Percentiles rank a stretch among this genome's conserved stretches.
These are phyloP conservation scores for Acrobasis suavella DNA, from an alignment of 2,888 invertebrate species.

Conservation along the genomic window DNA sequence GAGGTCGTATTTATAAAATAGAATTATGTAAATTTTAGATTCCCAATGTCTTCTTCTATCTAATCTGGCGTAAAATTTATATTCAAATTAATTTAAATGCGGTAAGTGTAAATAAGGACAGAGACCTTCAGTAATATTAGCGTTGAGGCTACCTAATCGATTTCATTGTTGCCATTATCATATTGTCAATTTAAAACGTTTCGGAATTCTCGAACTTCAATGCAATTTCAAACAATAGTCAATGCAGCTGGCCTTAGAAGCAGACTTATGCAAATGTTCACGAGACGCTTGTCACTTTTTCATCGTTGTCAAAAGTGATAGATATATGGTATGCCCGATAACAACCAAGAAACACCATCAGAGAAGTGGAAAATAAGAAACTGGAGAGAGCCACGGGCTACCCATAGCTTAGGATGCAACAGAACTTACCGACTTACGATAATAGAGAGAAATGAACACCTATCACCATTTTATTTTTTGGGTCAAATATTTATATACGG, in stretches of 20 bases:
- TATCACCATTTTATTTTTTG: too few relatives aligned
- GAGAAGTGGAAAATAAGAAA: too few relatives aligned
- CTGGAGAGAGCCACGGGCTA: too few relatives aligned
- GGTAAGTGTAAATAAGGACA: conserved; percentile 1
- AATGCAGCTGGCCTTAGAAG: background rate
- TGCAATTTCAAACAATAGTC: conserved; percentile 2
- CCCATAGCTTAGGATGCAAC: too few relatives aligned
- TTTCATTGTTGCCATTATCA: conserved; percentile 4
- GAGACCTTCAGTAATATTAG: conserved; percentile 4
- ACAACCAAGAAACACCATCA: too few relatives aligned
- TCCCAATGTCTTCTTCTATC: background rate
- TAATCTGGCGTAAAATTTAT: background rate
- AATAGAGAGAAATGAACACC: too few relatives aligned
- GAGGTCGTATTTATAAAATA: too few relatives aligned
- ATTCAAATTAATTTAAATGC: conserved; percentile 2
- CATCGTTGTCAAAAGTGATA: background rate
- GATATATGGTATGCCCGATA: too few relatives aligned
- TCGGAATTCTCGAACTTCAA: conserved; percentile 1
- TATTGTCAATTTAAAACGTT: conserved; percentile 6
- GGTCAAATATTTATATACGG: too few relatives aligned
- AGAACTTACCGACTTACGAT: too few relatives aligned
- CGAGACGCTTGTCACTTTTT: background rate
- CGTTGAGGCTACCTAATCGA: background rate
- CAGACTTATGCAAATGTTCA: background rate
- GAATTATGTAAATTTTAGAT: too few relatives aligned